A percentile compares a stretch with the other conserved stretches of the same genome.
Evolutionary conservation across 2,797 vertebrate genomes (phyloP).

Genomic region (Girardinus metallicus): DNA sequence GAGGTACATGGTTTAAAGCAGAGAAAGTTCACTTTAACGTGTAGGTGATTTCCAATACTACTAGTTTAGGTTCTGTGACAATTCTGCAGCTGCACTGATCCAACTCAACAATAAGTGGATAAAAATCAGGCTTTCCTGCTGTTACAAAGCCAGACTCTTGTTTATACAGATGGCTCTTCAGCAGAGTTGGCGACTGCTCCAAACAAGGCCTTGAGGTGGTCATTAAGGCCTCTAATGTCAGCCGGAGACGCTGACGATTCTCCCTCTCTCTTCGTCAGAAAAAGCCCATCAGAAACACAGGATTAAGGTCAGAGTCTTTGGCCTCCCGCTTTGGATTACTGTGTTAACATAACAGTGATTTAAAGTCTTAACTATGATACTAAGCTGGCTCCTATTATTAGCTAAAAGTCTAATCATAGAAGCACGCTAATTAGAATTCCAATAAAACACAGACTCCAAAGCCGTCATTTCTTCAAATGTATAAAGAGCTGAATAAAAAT

Average conservation of each 20-base stretch:
- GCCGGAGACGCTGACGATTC: constrained; percentile 25
- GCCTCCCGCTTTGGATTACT: constrained; percentile 76
- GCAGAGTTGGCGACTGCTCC: constrained; percentile 8
- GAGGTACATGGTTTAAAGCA: background rate
- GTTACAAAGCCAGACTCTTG: background rate
- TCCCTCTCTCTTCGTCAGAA: constrained; percentile 49
- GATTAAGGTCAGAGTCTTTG: constrained; percentile 81
- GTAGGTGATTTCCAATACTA: background rate
- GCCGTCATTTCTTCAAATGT: constrained; percentile 53
- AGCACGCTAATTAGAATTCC: constrained; percentile 65
- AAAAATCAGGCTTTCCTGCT: background rate
- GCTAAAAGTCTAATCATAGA: constrained; percentile 76
- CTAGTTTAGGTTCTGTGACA: background rate
- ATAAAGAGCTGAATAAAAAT: constrained; percentile 9
- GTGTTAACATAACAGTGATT: constrained; percentile 79
- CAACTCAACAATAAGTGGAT: background rate
- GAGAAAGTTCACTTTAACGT: background rate
- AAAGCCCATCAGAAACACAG: constrained; percentile 62
- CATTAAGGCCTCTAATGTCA: constrained; percentile 52
- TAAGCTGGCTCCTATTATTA: constrained; percentile 78
- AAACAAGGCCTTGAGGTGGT: constrained; percentile 39
- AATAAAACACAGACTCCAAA: constrained; percentile 55
- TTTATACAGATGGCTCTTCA: constrained; percentile 6
- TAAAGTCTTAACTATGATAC: constrained; percentile 76
- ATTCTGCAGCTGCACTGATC: background rate